phyloP scores from a whole-genome alignment of 2,888 invertebrate species.

The Listrodromus nycthemerus region DNA sequence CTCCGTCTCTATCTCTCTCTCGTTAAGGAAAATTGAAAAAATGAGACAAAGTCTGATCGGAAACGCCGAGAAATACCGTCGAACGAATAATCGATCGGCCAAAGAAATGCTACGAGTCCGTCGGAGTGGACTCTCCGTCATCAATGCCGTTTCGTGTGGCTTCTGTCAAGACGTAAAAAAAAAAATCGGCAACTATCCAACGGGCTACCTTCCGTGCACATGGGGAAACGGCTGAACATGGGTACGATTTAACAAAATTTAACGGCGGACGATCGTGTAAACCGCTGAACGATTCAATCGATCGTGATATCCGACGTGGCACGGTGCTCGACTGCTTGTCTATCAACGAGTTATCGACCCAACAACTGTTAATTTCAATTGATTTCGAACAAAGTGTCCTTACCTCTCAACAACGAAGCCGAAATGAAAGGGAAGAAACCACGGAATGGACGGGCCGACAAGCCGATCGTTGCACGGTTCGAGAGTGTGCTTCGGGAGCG shows the following conservation, averaged over 20 bases:
- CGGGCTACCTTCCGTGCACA: slow-evolving; percentile 69
- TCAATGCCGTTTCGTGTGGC: slow-evolving; percentile 25
- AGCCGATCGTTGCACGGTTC: slow-evolving; percentile 73
- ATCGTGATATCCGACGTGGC: slow-evolving; percentile 57
- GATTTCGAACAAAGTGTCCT: slow-evolving; percentile 49
- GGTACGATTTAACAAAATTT: slow-evolving; percentile 34
- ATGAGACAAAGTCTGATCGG: slow-evolving; percentile 1
- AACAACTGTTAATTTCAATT: slow-evolving; percentile 2
- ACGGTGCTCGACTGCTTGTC: neutral
- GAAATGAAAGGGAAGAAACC: slow-evolving; percentile 70
- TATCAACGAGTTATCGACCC: slow-evolving; percentile 7
- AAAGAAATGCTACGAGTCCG: neutral
- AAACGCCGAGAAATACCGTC: neutral
- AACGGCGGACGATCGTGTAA: slow-evolving; percentile 1
- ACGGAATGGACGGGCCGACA: slow-evolving; percentile 73
- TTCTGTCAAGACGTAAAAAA: slow-evolving; percentile 48
- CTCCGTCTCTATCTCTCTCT: neutral
- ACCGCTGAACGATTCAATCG: neutral
- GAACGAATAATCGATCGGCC: slow-evolving; percentile 20
- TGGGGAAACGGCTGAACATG: slow-evolving; percentile 62
- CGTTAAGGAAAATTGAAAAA: slow-evolving; percentile 2
- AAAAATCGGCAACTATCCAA: slow-evolving; percentile 28
- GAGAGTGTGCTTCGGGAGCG: slow-evolving; percentile 47
- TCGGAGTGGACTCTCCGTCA: slow-evolving; percentile 12
- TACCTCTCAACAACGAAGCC: slow-evolving; percentile 74